Conservation (phyloP, 2,113 vertebrate genomes). For the Dunckerocampus dactyliophorus region DNA sequence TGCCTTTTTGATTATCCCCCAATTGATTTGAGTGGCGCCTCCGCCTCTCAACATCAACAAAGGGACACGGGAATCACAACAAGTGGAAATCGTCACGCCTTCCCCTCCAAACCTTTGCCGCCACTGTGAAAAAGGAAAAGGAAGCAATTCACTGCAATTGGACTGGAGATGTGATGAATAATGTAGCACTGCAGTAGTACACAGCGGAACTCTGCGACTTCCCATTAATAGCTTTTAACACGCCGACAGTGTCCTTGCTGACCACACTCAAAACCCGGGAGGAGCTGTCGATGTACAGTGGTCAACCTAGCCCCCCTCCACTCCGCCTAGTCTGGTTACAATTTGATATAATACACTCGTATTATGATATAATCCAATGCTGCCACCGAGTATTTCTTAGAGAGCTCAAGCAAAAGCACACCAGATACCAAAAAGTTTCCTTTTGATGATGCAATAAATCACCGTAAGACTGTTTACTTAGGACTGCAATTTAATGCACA, state of each 20-base stretch:
- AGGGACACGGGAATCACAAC: constrained; percentile 47
- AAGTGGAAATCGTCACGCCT: constrained; percentile 38
- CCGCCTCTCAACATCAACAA: constrained; percentile 57
- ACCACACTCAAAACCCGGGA: constrained; percentile 49
- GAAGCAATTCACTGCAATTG: constrained; percentile 49
- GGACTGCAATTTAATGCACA: constrained; percentile 21
- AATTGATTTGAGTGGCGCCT: constrained; percentile 48
- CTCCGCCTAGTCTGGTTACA: constrained; percentile 36
- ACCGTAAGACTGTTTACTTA: too few relatives aligned
- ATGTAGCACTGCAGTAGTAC: constrained; percentile 62
- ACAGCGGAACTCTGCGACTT: constrained; percentile 40
- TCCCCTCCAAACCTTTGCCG: constrained; percentile 33
- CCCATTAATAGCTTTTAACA: constrained; percentile 70
- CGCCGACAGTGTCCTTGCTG: constrained; percentile 61
- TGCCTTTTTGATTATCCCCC: constrained; percentile 64
- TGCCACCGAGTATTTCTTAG: background rate
- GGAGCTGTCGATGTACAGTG: constrained; percentile 35
- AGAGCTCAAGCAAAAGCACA: background rate
- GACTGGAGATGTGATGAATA: constrained; percentile 56
- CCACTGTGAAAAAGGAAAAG: constrained; percentile 11
- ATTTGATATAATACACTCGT: constrained; percentile 13
- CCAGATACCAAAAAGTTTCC: background rate
- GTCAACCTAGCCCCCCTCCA: constrained; percentile 27
- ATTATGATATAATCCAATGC: background rate
- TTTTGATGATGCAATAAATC: background rate